Evolutionary conservation across 2,113 vertebrate species (phyloP).

Genomic region (Lagopus muta): DNA sequence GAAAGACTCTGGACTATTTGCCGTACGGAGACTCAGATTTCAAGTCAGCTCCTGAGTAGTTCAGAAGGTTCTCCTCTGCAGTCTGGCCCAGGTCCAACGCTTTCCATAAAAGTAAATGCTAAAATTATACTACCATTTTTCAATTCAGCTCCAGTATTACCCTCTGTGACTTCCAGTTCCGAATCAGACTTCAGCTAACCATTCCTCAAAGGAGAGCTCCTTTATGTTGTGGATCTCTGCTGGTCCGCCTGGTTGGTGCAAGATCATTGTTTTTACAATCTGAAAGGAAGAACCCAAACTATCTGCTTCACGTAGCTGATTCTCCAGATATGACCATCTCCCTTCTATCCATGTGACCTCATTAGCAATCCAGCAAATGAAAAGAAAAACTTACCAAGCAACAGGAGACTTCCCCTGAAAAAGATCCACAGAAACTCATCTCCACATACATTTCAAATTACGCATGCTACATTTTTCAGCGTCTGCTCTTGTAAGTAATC

Average conservation of each 20-base stretch:
- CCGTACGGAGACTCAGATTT: not conserved
- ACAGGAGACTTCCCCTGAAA: constrained; percentile 11
- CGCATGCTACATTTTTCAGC: not conserved
- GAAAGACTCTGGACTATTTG: not conserved
- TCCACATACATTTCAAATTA: not conserved
- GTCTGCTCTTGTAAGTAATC: not conserved
- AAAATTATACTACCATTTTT: not conserved
- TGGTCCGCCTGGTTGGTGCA: not conserved
- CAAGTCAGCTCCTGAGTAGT: not conserved
- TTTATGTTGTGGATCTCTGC: not conserved
- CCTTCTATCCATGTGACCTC: not conserved
- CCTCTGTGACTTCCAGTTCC: not conserved
- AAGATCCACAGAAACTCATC: not conserved
- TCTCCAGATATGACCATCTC: not conserved
- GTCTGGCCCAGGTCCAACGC: not conserved
- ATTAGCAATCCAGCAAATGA: constrained; percentile 6
- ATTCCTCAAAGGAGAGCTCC: not conserved
- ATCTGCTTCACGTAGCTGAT: not conserved
- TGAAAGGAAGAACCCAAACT: not conserved
- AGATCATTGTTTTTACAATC: not conserved
- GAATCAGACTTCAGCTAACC: not conserved
- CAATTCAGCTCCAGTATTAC: not conserved
- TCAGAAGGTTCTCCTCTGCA: not conserved
- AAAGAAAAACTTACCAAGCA: constrained; percentile 26
- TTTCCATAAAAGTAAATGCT: not conserved